A percentile compares a stretch with the other conserved stretches of the same genome.
These are phyloP conservation scores for Acheta domesticus DNA, from an alignment of 2,888 invertebrate genomes.

Conservation along the genomic window DNA sequence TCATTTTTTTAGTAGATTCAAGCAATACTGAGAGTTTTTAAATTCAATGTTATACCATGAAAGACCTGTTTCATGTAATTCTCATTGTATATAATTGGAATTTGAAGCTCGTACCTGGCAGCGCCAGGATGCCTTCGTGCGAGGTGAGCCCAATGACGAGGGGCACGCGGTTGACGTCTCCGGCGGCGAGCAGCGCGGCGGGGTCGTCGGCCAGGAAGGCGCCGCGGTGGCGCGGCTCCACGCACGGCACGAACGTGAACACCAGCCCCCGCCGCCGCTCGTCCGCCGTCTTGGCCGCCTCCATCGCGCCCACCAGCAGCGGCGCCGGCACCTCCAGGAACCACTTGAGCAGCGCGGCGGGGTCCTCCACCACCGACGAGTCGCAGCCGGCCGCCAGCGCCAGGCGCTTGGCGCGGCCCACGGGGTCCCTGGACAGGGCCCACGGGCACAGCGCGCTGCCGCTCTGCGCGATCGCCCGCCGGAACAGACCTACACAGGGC, in stretches of 20 bases:
- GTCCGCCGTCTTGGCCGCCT: neutral
- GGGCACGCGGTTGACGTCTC: neutral
- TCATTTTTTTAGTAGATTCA: neutral
- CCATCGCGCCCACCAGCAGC: neutral
- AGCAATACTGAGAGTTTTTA: neutral
- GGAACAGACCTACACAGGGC: neutral
- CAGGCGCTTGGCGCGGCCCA: constrained; percentile 3
- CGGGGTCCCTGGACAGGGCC: neutral
- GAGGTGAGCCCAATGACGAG: neutral
- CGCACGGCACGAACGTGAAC: neutral
- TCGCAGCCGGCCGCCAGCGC: neutral
- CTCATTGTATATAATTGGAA: neutral
- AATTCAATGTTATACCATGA: neutral
- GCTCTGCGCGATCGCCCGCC: neutral
- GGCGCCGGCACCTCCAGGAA: neutral
- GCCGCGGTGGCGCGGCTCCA: neutral
- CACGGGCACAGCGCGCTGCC: neutral
- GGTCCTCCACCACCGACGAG: neutral
- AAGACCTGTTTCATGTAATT: neutral
- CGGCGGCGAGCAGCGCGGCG: neutral
- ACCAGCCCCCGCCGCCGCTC: neutral
- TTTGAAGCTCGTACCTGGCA: neutral
- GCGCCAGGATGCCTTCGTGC: neutral
- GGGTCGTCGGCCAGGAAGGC: neutral
- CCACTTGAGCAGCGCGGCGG: neutral